These are phyloP conservation scores for Mustela nigripes DNA, from an alignment of 2,113 vertebrate genomes.

Conservation along the genomic window DNA sequence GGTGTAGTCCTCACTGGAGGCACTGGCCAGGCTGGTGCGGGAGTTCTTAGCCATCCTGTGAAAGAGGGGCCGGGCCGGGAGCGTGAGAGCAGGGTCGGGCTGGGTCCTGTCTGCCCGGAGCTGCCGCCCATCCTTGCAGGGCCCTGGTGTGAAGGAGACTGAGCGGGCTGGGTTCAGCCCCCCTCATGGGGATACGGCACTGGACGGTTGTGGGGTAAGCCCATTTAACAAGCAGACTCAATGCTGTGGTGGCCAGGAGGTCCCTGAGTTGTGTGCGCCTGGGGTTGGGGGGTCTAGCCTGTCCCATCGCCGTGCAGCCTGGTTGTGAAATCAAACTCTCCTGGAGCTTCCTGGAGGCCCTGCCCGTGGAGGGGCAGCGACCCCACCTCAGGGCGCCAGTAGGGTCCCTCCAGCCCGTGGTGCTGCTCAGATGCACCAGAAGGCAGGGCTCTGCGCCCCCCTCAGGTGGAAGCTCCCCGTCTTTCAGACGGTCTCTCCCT, in stretches of 20 bases:
- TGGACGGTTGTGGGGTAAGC: not conserved
- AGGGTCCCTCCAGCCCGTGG: accelerated
- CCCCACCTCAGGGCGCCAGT: too few species aligned
- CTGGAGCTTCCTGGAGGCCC: not conserved
- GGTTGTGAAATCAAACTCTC: not conserved
- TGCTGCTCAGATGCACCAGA: not conserved
- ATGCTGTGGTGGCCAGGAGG: not conserved
- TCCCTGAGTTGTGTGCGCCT: not conserved
- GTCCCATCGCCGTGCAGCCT: not conserved
- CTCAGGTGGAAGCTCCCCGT: not conserved
- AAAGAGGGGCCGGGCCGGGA: not conserved
- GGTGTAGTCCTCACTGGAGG: conserved; percentile 96
- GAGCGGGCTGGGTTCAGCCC: too few species aligned
- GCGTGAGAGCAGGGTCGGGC: accelerated
- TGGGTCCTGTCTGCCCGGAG: not conserved
- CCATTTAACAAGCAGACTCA: too few species aligned
- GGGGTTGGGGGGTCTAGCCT: accelerated
- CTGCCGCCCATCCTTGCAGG: accelerated
- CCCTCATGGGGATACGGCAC: accelerated
- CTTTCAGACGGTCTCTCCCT: not conserved
- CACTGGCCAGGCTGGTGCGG: conserved; percentile 95
- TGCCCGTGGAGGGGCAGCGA: accelerated
- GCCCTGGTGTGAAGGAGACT: not conserved
- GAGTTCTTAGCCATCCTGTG: conserved; percentile 99
- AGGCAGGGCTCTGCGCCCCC: not conserved